A percentile compares a stretch with the other conserved stretches of the same genome.
Evolutionary conservation across 1,140 invertebrate genomes (phyloP).

Genomic region (Drosophila triauraria): DNA sequence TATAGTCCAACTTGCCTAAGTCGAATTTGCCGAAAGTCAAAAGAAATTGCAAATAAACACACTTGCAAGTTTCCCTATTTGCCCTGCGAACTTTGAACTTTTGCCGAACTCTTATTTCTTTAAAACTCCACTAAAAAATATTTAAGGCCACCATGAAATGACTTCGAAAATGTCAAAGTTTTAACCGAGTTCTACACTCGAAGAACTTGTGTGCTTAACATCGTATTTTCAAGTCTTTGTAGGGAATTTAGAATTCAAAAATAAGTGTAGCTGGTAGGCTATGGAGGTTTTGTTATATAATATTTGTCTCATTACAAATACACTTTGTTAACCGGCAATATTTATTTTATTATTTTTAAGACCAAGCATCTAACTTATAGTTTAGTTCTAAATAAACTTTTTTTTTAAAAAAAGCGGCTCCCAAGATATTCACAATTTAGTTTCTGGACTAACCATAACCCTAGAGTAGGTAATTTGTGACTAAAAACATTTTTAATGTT

Average conservation of each 20-base stretch:
- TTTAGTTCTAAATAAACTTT: too few species aligned
- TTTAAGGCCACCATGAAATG: constrained; percentile 10
- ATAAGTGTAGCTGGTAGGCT: neutral
- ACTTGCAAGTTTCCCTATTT: constrained; percentile 12
- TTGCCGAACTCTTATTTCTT: neutral
- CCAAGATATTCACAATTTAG: too few species aligned
- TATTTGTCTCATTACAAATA: too few species aligned
- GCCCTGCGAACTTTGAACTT: constrained; percentile 11
- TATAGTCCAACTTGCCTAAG: constrained; percentile 27
- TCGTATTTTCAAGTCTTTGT: rapidly evolving
- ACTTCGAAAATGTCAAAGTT: constrained; percentile 17
- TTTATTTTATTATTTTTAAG: too few species aligned
- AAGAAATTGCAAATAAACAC: constrained; percentile 20
- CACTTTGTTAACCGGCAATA: too few species aligned
- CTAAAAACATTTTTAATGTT: neutral
- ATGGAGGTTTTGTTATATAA: neutral
- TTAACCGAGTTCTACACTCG: neutral
- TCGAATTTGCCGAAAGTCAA: constrained; percentile 17
- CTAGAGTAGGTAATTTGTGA: too few species aligned
- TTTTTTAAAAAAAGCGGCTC: too few species aligned
- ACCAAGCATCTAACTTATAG: too few species aligned
- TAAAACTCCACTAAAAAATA: constrained; percentile 4
- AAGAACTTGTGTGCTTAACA: neutral
- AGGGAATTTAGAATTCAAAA: neutral
- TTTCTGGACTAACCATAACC: too few species aligned